phyloP scores from a whole-genome alignment of 2,797 vertebrate species.

The Pyrrhura leucotis region DNA sequence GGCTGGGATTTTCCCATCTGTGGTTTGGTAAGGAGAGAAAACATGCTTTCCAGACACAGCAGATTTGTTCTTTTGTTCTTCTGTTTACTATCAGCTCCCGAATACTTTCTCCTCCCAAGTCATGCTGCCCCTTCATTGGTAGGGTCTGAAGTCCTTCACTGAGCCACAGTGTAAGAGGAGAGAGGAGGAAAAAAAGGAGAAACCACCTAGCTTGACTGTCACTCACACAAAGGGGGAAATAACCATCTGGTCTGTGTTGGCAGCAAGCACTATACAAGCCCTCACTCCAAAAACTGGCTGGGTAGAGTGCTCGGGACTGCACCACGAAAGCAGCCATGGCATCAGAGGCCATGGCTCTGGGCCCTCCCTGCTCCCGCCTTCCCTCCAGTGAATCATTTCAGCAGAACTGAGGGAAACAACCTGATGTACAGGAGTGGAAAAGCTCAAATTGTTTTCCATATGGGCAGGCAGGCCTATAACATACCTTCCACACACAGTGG shows the following conservation, averaged over 20 bases:
- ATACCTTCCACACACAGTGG: background rate
- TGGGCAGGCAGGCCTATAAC: background rate
- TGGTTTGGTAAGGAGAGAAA: slow-evolving; percentile 23
- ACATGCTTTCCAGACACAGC: background rate
- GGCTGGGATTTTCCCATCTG: slow-evolving; percentile 45
- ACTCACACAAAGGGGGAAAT: background rate
- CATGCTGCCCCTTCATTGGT: background rate
- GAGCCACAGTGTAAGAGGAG: background rate
- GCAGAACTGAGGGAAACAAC: background rate
- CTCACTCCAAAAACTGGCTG: background rate
- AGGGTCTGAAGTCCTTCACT: background rate
- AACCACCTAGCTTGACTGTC: background rate
- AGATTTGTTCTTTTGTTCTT: background rate
- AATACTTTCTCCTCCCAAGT: background rate
- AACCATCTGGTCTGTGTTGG: background rate
- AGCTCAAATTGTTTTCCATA: background rate
- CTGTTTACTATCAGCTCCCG: background rate
- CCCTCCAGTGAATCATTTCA: background rate
- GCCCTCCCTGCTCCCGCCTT: background rate
- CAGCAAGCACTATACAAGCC: background rate
- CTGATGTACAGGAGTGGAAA: background rate
- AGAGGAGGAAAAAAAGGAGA: background rate
- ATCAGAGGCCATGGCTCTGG: background rate
- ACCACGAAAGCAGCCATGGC: background rate
- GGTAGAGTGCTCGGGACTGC: background rate